Evolutionary conservation across 2,113 vertebrate genomes (phyloP), one percentile per base, ranked within the genome.

Genomic region (Melanerpes aurifrons): DNA sequence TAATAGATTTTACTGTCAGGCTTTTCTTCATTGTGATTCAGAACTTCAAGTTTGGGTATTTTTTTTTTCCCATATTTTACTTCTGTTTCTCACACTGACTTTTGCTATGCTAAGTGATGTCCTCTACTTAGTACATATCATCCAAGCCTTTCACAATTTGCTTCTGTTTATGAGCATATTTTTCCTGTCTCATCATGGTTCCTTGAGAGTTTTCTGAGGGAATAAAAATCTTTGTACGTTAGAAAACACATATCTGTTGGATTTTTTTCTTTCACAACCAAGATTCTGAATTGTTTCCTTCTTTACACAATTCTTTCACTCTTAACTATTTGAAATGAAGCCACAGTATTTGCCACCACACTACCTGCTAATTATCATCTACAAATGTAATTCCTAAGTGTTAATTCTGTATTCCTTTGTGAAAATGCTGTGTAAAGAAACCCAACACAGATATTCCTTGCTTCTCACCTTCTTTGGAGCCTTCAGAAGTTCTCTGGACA

Each of bases 321-420:
- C 83, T 72, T 75, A 75, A 75, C 5, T 31, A 84, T 62, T 75
- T 90, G 57, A 87, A 82, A 82, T 73, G 40, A 87, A 88, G 35
- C 81, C 0, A 0, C 31, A 53, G 37, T 71, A 83, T 88, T 90
- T 68, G 26, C 58, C 67, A 61, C 68, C 37, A 64, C 8, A 90
- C 14, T 57, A 81, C 32, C 54, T 92, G 67, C 76, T 82, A 90
- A 93, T 57, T 88, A 88, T n/a, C 54, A 91, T 24, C 73, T 69
- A 70, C 21, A 64, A 83, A 91, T 92, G 74, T 90, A 2, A 93
- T 56, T 75, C 59, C 22, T 37, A 24, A 61, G 20, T 40, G 45
- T 84, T 95, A 88, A 64, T 83, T 86, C n/a, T 84, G 62, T 45
- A 67, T 54, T 75, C 21, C 19, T n/a, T 84, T 66, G 35, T 81